Conservation (phyloP, 2,113 vertebrate species). For the Pholis gunnellus region DNA sequence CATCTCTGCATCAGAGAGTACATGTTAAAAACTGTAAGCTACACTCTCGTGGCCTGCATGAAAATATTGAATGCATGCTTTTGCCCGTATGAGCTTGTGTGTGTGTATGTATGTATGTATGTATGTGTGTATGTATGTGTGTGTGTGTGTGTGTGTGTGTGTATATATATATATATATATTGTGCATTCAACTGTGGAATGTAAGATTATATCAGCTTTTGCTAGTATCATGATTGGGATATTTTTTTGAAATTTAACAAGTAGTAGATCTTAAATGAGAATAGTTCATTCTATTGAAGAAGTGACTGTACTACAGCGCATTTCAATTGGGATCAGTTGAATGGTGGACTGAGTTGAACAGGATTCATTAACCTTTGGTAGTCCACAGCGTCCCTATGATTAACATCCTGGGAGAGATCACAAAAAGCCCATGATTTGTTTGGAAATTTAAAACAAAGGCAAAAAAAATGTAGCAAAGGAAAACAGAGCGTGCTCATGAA, state of each 20-base stretch:
- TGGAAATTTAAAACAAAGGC: background rate
- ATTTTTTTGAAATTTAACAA: no score
- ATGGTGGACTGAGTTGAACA: background rate
- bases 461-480: background rate
- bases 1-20: constrained; percentile 23
- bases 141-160: no score
- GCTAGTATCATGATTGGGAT: no score
- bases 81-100: background rate
- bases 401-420: background rate
- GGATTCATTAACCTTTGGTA: background rate
- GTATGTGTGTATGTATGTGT: no score
- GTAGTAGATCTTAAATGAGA: no score
- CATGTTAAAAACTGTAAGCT: constrained; percentile 14
- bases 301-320: no score
- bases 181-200: background rate
- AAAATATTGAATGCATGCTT: background rate
- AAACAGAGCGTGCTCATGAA: background rate
- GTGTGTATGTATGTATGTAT: no score
- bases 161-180: no score
- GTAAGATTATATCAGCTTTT: no score
- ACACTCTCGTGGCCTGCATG: background rate
- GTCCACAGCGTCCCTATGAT: no score
- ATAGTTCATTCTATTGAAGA: background rate
- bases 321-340: background rate
- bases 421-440: background rate